Percentiles rank a stretch among this genome's conserved stretches.
Conservation (phyloP, 1,140 invertebrate genomes). For the Temnothorax nylanderi region DNA sequence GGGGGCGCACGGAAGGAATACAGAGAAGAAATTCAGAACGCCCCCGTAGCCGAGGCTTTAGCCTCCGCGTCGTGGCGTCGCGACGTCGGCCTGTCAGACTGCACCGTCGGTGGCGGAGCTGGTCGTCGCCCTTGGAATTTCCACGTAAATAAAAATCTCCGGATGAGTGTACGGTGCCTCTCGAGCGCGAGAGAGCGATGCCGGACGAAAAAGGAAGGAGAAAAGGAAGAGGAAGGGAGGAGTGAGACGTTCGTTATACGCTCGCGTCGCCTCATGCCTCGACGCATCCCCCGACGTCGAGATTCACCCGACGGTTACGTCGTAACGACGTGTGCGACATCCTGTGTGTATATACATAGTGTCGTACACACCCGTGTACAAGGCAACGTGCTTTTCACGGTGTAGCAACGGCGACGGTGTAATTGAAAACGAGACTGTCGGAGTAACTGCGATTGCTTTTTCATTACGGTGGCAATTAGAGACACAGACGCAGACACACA, state of each 20-base stretch:
- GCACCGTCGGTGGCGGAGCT: slow-evolving; percentile 63
- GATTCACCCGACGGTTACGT: slow-evolving; percentile 68
- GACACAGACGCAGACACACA: background rate
- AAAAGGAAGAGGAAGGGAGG: background rate
- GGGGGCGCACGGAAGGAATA: background rate
- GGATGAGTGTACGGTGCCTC: slow-evolving; percentile 65
- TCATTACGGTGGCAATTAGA: slow-evolving; percentile 54
- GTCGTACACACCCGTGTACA: background rate
- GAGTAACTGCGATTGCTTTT: slow-evolving; percentile 56
- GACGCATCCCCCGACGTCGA: slow-evolving; percentile 69
- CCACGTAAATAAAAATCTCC: slow-evolving; percentile 76
- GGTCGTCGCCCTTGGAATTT: slow-evolving; percentile 77
- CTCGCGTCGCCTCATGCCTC: slow-evolving; percentile 72
- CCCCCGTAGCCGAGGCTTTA: background rate
- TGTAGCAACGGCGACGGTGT: slow-evolving; percentile 19
- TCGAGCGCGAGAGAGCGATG: slow-evolving; percentile 58
- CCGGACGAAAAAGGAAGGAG: slow-evolving; percentile 61
- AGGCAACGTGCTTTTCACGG: slow-evolving; percentile 2
- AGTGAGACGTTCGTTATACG: slow-evolving; percentile 74
- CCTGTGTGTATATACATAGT: slow-evolving; percentile 8
- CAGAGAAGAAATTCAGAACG: slow-evolving; percentile 47
- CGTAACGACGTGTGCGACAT: slow-evolving; percentile 68
- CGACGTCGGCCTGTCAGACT: slow-evolving; percentile 72
- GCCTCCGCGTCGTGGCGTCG: slow-evolving; percentile 54
- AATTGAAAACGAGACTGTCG: slow-evolving; percentile 58